Conservation (phyloP, 2,888 invertebrate species). For the Acrobasis consociella region DNA sequence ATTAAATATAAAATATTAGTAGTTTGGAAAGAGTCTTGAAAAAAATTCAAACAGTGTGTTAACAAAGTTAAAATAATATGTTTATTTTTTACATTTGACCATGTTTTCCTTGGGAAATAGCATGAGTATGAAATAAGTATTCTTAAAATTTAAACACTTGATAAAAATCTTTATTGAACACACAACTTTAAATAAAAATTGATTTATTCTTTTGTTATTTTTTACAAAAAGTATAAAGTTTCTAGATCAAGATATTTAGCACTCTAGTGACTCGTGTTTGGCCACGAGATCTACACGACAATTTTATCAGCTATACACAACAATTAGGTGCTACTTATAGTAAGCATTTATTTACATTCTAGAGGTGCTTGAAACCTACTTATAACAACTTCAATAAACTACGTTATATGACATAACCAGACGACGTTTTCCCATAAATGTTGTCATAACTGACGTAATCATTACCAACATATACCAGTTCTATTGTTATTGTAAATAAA, state of each 20-base stretch:
- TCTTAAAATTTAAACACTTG: no score
- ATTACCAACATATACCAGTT: background rate
- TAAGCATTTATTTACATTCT: background rate
- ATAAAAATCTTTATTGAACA: no score
- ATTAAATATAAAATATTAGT: no score
- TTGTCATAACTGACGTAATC: constrained; percentile 3
- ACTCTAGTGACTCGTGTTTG: background rate
- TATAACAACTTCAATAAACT: background rate
- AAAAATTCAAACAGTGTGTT: no score
- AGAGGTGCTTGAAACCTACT: constrained; percentile 1
- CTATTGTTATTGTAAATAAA: background rate
- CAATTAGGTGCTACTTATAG: background rate
- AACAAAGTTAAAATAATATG: no score
- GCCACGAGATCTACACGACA: background rate
- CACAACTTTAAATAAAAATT: no score
- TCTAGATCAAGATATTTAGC: background rate
- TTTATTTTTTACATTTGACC: no score
- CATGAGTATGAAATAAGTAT: no score
- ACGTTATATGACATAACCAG: constrained; percentile 4
- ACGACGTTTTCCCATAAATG: constrained; percentile 2
- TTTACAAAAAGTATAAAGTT: no score
- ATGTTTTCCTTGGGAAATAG: no score
- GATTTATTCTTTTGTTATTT: no score
- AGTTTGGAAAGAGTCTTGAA: no score
- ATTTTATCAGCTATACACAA: background rate